Conservation (phyloP, 1,140 invertebrate genomes). For the Musca domestica region DNA sequence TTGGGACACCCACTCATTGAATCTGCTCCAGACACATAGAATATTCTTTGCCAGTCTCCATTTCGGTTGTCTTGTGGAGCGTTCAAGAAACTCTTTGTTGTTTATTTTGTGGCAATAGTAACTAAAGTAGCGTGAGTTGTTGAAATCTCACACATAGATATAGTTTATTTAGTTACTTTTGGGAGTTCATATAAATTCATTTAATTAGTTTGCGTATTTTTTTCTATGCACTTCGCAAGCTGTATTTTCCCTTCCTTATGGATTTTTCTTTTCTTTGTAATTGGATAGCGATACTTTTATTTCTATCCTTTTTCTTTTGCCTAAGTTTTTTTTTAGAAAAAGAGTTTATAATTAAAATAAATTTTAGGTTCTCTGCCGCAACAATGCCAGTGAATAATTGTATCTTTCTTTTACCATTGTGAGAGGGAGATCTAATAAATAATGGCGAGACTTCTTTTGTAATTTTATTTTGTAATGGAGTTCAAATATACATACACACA, state of each 20-base stretch:
- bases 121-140: no score
- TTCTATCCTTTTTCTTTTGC: background rate
- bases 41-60: no score
- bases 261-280: background rate
- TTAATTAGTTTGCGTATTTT: slow-evolving; percentile 15
- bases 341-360: slow-evolving; percentile 20
- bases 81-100: background rate
- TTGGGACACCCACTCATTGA: no score
- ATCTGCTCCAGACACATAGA: no score
- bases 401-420: background rate
- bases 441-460: background rate
- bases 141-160: no score
- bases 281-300: background rate
- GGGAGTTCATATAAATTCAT: slow-evolving; percentile 20
- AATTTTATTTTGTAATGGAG: no score
- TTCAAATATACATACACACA: no score
- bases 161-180: slow-evolving; percentile 10
- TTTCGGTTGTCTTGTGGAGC: no score
- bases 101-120: background rate
- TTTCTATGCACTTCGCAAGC: background rate
- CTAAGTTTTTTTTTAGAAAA: background rate
- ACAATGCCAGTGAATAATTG: slow-evolving; percentile 4
- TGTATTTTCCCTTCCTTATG: background rate
- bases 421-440: slow-evolving; percentile 13
- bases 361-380: slow-evolving; percentile 14